Percentiles rank a stretch among this genome's conserved stretches.
phyloP scores from a whole-genome alignment of 2,888 invertebrate species.

The Dolomedes plantarius region DNA sequence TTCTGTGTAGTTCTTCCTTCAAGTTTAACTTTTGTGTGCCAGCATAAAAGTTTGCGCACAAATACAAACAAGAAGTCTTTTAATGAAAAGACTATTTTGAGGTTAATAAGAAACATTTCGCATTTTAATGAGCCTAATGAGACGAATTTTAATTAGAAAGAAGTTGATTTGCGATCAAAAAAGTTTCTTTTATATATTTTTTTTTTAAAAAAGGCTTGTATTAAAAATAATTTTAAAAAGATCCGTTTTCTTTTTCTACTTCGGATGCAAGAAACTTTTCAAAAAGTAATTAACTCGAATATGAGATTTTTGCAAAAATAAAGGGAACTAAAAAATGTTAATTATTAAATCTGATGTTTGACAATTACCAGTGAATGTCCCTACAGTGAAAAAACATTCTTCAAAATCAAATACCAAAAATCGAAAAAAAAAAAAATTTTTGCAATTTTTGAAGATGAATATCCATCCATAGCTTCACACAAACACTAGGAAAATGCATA shows the following conservation, averaged over 20 bases:
- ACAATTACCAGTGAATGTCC: conserved; percentile 64
- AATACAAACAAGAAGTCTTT: conserved; percentile 8
- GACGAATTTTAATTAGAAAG: conserved; percentile 61
- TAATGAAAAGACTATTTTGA: conserved; percentile 31
- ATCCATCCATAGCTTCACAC: conserved; percentile 37
- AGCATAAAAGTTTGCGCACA: not conserved
- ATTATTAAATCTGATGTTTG: conserved; percentile 70
- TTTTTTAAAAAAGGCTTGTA: conserved; percentile 5
- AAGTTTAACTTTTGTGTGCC: not conserved
- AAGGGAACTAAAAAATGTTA: conserved; percentile 44
- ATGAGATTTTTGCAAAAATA: conserved; percentile 60
- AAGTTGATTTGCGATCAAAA: conserved; percentile 24
- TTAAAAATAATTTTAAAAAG: conserved; percentile 60
- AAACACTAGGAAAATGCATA: conserved; percentile 45
- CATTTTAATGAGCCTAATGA: conserved; percentile 68
- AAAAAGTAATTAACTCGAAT: conserved; percentile 68
- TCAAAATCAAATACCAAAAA: conserved; percentile 31
- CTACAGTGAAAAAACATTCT: conserved; percentile 9
- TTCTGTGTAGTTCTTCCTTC: not conserved
- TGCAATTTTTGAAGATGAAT: conserved; percentile 18
- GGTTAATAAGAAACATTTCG: conserved; percentile 69
- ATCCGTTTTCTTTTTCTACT: conserved; percentile 17
- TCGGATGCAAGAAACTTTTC: conserved; percentile 52
- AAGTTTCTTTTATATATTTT: not conserved
- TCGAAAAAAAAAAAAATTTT: not conserved